Conservation (phyloP, 2,797 vertebrate species). For the Intellagama lesueurii region DNA sequence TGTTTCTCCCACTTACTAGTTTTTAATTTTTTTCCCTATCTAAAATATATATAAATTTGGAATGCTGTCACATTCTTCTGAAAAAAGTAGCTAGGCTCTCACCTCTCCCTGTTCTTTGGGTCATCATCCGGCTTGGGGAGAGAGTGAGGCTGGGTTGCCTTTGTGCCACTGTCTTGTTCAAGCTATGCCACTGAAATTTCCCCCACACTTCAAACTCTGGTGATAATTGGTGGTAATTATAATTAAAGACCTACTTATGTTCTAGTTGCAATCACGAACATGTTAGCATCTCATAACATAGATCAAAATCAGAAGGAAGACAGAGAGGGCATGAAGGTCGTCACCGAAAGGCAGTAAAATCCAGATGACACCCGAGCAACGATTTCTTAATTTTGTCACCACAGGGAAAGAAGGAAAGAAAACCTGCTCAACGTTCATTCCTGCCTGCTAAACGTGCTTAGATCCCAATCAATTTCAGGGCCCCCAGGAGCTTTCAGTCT, state of each 20-base stretch:
- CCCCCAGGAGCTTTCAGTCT: background rate
- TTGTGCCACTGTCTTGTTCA: no score
- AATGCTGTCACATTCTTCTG: no score
- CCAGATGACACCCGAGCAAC: background rate
- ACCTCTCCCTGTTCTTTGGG: no score
- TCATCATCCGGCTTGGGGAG: no score
- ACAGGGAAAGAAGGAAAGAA: background rate
- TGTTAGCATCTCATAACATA: background rate
- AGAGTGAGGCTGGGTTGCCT: no score
- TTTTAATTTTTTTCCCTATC: no score
- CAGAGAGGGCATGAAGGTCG: background rate
- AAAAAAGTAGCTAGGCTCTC: no score
- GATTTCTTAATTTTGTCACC: background rate
- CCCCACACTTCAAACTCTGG: no score
- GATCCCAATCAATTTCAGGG: background rate
- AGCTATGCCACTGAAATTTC: no score
- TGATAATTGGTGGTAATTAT: no score
- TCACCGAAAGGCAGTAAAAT: background rate
- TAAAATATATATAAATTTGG: no score
- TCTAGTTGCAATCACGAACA: background rate
- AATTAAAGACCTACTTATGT: background rate
- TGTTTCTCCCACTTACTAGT: no score
- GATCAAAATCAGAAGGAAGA: background rate
- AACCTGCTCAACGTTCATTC: background rate
- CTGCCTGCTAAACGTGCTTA: background rate